Conservation (phyloP, 1,140 invertebrate species). For the Hesperophylax magnus region DNA sequence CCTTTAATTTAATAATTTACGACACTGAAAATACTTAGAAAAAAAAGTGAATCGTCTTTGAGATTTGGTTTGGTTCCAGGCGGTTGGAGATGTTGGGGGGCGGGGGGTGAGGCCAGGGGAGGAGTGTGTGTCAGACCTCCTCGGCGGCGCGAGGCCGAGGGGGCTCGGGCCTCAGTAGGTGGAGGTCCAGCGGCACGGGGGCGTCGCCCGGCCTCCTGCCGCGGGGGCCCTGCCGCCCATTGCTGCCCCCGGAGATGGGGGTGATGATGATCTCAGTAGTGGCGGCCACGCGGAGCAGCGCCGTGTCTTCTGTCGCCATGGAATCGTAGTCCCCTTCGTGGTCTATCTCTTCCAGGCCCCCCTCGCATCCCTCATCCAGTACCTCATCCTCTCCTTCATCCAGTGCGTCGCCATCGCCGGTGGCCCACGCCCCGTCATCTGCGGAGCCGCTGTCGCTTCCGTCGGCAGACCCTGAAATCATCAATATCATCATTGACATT, state of each 20-base stretch:
- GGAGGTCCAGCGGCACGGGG: constrained; percentile 64
- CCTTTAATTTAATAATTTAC: no score
- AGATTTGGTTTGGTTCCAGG: constrained; percentile 25
- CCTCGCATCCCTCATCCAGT: constrained; percentile 65
- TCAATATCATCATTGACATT: neutral
- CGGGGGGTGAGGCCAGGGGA: neutral
- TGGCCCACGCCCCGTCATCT: constrained; percentile 67
- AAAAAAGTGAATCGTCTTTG: neutral
- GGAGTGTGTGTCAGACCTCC: constrained; percentile 63
- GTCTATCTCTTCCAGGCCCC: constrained; percentile 67
- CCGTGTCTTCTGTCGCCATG: constrained; percentile 69
- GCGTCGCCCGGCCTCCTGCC: constrained; percentile 48
- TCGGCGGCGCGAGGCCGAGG: constrained; percentile 39
- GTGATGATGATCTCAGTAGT: constrained; percentile 67
- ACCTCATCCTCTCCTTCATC: constrained; percentile 64
- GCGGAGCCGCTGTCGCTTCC: constrained; percentile 64
- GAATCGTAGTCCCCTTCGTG: constrained; percentile 65
- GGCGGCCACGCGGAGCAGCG: constrained; percentile 67
- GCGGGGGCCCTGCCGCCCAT: neutral
- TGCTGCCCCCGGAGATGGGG: constrained; percentile 59
- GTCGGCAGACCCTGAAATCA: constrained; percentile 49
- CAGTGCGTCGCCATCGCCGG: constrained; percentile 62
- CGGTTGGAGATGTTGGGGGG: constrained; percentile 9
- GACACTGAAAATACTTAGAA: neutral
- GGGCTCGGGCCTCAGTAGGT: constrained; percentile 60